Base-by-base conservation (phyloP, 2,797 vertebrate genomes). In the Toxotes lorentzi region DNA sequence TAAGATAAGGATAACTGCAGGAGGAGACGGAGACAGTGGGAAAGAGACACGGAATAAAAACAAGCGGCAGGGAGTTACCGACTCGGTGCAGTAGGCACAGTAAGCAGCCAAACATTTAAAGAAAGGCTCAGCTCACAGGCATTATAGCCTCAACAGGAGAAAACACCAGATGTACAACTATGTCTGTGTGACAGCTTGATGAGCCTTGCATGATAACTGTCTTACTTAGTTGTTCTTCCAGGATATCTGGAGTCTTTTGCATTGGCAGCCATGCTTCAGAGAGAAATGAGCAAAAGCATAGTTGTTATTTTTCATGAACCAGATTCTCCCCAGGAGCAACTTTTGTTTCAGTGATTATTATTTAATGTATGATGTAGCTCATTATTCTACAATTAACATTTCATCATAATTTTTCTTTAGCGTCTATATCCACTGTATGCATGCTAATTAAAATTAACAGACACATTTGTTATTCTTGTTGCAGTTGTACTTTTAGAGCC, bases 151-250 rank as follows among this genome's bases (percentile, higher is more conserved):
- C 82, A 79, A 81, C 71, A 75, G 82, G 81, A 86, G 78, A 77
- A 77, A 79, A 79, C 72, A 71, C 34, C 81, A 84, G 85, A 78
- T 90, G 85, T 67, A 73, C 73, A 74, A 50, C 65, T 32, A 88
- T 58, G 70, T 69, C 67, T 70, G 60, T 59, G 70, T 82, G 83
- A 90, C 83, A 86, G 84, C 74, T 86, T 73, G 73, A 89, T 78
- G 71, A 85, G 79, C 68, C 66, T 70, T 60, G 63, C 32, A 60
- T 69, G 53, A 73, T 81, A 84, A 61, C 13, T 11, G 27, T 23
- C 45, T 72, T 56, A 30, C 47, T 77, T 81, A 58, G 57, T 63
- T 77, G 53, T 61, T 88, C 24, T 79, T 68, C 17, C 57, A 60
- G 57, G 65, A 60, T 73, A 48, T 76, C 82, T 70, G 38, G 57